These are phyloP conservation scores for Nycticryphes semicollaris DNA, from an alignment of 2,113 vertebrate species.

Conservation along the genomic window DNA sequence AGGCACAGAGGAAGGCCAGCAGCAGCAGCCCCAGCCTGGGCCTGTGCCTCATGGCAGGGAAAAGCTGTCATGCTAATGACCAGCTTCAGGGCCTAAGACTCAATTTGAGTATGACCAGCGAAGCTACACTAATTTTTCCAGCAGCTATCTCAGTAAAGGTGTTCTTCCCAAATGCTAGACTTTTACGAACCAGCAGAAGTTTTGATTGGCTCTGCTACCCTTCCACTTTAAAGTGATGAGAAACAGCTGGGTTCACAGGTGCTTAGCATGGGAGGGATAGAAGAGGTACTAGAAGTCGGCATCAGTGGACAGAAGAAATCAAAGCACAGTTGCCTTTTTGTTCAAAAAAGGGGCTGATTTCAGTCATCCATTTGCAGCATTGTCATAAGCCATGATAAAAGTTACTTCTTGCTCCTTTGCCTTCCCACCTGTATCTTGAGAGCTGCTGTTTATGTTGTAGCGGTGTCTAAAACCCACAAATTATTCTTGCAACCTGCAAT, in stretches of 20 bases:
- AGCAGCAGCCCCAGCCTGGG: background rate
- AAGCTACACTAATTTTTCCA: too few relatives aligned
- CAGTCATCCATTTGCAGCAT: background rate
- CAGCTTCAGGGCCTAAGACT: background rate
- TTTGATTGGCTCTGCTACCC: background rate
- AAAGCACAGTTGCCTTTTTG: background rate
- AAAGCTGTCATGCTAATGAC: background rate
- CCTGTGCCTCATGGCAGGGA: background rate
- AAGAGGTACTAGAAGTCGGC: background rate
- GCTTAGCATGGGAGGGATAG: background rate
- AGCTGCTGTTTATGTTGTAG: background rate
- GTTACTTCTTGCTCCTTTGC: background rate
- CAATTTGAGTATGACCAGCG: too few relatives aligned
- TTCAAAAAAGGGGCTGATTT: background rate
- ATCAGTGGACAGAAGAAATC: background rate
- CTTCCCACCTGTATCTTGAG: background rate
- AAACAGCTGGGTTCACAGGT: background rate
- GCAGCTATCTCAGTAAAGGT: background rate
- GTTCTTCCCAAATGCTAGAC: background rate
- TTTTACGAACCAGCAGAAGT: background rate
- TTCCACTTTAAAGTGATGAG: background rate
- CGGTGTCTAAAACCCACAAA: background rate
- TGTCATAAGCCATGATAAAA: background rate
- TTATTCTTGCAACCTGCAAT: background rate
- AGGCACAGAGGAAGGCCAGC: background rate